Percentiles rank a stretch among this genome's conserved stretches.
Conservation (phyloP, 2,888 invertebrate species). For the Taphrorychus bicolor region DNA sequence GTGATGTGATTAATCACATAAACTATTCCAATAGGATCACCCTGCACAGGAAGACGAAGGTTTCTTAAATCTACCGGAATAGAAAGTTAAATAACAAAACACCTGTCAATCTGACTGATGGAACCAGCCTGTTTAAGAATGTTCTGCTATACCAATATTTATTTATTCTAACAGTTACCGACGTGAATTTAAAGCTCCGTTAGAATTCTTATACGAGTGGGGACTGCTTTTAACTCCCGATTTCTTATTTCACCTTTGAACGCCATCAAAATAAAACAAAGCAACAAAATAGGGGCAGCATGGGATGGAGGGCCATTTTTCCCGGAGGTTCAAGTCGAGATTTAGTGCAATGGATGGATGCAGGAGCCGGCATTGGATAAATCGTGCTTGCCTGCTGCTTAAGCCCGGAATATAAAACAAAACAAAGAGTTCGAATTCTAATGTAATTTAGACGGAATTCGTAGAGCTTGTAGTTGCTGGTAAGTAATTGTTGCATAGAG, state of each 20-base stretch:
- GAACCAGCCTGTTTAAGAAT: slow-evolving; percentile 5
- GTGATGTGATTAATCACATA: too few relatives aligned
- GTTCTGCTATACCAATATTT: slow-evolving; percentile 14
- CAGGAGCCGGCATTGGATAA: slow-evolving; percentile 21
- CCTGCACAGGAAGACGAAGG: too few relatives aligned
- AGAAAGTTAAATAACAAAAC: slow-evolving; percentile 1
- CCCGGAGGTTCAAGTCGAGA: slow-evolving; percentile 17
- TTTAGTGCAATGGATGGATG: slow-evolving; percentile 24
- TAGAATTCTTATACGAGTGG: slow-evolving; percentile 15
- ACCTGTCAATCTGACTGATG: slow-evolving; percentile 10
- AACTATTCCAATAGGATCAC: too few relatives aligned
- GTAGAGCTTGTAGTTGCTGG: background rate
- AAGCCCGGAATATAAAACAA: slow-evolving; percentile 2
- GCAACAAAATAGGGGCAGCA: slow-evolving; percentile 16
- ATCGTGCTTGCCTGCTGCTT: slow-evolving; percentile 14
- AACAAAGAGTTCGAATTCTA: background rate
- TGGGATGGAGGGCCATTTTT: slow-evolving; percentile 20
- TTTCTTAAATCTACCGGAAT: background rate
- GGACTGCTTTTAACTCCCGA: slow-evolving; percentile 23
- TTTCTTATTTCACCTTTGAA: slow-evolving; percentile 34
- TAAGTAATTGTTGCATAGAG: background rate
- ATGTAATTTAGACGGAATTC: background rate
- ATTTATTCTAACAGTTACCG: slow-evolving; percentile 30
- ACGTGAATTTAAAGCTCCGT: slow-evolving; percentile 21
- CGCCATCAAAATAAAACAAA: slow-evolving; percentile 30